Percentiles rank a stretch among this genome's conserved stretches.
Conservation (phyloP, 2,113 vertebrate genomes). For the Potamarius usumacintae region DNA sequence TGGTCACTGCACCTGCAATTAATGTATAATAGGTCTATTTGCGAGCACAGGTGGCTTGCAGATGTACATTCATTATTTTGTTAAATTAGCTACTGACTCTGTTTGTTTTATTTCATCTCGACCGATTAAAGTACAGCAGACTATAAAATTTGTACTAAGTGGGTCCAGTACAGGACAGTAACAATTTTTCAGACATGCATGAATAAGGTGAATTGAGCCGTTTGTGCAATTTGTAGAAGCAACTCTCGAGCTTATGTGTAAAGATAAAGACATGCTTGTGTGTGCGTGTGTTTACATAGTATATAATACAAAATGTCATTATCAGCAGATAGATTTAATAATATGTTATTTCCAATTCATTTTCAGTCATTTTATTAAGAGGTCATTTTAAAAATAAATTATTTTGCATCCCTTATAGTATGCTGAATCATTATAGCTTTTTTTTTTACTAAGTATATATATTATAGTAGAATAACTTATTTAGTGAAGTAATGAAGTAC, state of each 20-base stretch:
- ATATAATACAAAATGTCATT: not conserved
- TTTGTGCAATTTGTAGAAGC: slow-evolving; percentile 50
- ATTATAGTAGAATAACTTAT: slow-evolving; percentile 10
- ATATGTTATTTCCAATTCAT: slow-evolving; percentile 3
- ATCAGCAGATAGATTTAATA: slow-evolving; percentile 15
- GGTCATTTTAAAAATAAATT: slow-evolving; percentile 7
- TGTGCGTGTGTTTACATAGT: not conserved
- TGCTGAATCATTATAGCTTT: slow-evolving; percentile 9
- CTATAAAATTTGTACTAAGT: slow-evolving; percentile 10
- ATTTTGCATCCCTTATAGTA: slow-evolving; percentile 20
- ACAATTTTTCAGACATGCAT: slow-evolving; percentile 47
- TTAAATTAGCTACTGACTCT: slow-evolving; percentile 28
- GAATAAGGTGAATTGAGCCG: slow-evolving; percentile 27
- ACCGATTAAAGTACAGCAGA: not conserved
- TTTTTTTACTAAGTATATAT: not conserved
- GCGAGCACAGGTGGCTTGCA: slow-evolving; percentile 41
- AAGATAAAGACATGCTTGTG: slow-evolving; percentile 16
- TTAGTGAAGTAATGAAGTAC: slow-evolving; percentile 14
- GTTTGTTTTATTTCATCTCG: not conserved
- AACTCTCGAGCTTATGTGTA: slow-evolving; percentile 38
- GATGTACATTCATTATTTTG: slow-evolving; percentile 30
- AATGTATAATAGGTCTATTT: slow-evolving; percentile 2
- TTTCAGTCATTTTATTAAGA: slow-evolving; percentile 31
- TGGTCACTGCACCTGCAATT: slow-evolving; percentile 36
- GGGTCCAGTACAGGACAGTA: slow-evolving; percentile 7